A percentile compares a stretch with the other conserved stretches of the same genome.
phyloP scores from a whole-genome alignment of 1,140 invertebrate genomes.

The Drosophila nigrodunni region DNA sequence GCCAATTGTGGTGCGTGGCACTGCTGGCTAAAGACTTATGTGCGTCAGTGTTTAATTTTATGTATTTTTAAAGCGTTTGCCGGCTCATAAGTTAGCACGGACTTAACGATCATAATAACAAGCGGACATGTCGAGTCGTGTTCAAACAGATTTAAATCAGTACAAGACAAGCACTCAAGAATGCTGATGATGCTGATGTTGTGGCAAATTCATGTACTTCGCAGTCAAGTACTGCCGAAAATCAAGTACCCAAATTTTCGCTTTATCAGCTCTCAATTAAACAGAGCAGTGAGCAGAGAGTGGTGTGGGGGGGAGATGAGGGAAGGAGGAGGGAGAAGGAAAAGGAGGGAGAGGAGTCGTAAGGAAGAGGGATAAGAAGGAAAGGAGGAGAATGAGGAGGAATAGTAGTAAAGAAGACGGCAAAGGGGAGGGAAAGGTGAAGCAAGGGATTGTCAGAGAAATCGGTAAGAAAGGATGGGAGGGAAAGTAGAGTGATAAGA shows the following conservation, averaged over 20 bases:
- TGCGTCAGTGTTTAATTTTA: conserved; percentile 79
- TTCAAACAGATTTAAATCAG: conserved; percentile 54
- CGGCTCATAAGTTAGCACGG: conserved; percentile 47
- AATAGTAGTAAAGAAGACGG: too few species aligned
- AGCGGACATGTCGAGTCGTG: conserved; percentile 55
- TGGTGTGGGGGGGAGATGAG: neutral
- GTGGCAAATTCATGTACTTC: conserved; percentile 57
- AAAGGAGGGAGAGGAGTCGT: too few species aligned
- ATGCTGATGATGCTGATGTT: conserved; percentile 47
- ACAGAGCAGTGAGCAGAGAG: neutral
- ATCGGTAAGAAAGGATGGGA: too few species aligned
- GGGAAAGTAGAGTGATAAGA: too few species aligned
- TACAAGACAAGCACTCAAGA: conserved; percentile 34
- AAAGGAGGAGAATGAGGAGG: neutral
- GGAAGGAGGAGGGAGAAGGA: too few species aligned
- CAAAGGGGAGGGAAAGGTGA: too few species aligned
- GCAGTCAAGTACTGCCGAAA: conserved; percentile 29
- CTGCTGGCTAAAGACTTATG: conserved; percentile 5
- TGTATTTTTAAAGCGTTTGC: conserved; percentile 73
- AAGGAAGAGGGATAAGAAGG: neutral
- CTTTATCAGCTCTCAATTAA: conserved; percentile 51
- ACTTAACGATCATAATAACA: conserved; percentile 61
- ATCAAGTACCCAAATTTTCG: conserved; percentile 19
- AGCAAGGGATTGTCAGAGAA: too few species aligned
- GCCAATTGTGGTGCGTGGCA: neutral